These are phyloP conservation scores for Atherinomorus stipes DNA, from an alignment of 2,113 vertebrate species.

Conservation along the genomic window DNA sequence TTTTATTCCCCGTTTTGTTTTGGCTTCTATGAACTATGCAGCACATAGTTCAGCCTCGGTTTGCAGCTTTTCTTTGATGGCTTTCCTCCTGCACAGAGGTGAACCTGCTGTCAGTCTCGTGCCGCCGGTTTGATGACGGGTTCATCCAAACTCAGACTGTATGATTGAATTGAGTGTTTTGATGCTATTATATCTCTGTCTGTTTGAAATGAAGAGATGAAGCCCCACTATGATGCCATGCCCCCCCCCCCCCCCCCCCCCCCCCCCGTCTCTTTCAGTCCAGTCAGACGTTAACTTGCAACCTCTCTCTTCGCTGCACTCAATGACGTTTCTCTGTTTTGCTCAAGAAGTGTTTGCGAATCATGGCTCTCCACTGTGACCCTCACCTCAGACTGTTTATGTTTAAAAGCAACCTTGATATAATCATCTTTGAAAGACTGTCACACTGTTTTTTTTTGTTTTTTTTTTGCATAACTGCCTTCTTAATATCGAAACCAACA, in stretches of 20 bases:
- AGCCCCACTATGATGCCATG: background rate
- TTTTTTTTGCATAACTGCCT: slow-evolving; percentile 53
- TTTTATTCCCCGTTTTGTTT: slow-evolving; percentile 1
- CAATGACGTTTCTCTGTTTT: background rate
- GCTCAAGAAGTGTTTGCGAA: background rate
- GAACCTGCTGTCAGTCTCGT: background rate
- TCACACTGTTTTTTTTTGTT: background rate
- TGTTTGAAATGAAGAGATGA: slow-evolving; percentile 30
- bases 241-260: background rate
- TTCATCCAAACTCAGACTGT: slow-evolving; percentile 16
- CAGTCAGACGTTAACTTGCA: slow-evolving; percentile 44
- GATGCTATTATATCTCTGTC: slow-evolving; percentile 2
- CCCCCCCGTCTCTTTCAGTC: slow-evolving; percentile 40
- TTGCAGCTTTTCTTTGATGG: slow-evolving; percentile 33
- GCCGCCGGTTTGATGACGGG: background rate
- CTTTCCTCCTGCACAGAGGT: slow-evolving; percentile 18
- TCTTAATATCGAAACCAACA: slow-evolving; percentile 46
- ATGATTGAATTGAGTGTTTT: slow-evolving; percentile 27
- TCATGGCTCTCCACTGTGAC: slow-evolving; percentile 1
- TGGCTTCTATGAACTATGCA: background rate
- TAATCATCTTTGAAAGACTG: no score
- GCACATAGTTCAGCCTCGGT: slow-evolving; percentile 12
- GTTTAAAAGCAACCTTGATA: background rate
- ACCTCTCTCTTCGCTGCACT: background rate
- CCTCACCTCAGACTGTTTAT: background rate